Conservation (phyloP, 2,888 invertebrate genomes). For the Cantharis rufa region DNA sequence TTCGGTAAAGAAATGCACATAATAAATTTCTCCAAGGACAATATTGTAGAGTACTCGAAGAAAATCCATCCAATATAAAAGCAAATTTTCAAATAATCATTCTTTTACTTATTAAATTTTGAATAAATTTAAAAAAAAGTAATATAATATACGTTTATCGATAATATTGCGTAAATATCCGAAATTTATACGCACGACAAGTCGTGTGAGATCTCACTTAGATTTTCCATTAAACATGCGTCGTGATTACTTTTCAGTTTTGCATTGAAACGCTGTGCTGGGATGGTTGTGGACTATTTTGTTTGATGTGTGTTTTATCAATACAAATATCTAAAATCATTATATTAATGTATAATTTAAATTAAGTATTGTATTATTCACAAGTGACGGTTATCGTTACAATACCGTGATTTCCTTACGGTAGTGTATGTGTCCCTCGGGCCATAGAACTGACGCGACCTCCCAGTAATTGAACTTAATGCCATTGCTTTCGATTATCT, state of each 20-base stretch:
- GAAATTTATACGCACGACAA: too few species aligned
- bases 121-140: too few species aligned
- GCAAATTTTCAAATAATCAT: too few species aligned
- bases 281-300: neutral
- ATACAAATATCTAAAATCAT: neutral
- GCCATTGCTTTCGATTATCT: conserved; percentile 36
- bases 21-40: too few species aligned
- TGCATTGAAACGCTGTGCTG: neutral
- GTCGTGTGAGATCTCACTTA: neutral
- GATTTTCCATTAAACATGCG: neutral
- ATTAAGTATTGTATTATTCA: neutral
- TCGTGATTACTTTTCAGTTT: neutral
- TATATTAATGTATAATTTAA: neutral
- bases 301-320: neutral
- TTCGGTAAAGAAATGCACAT: too few species aligned
- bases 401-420: conserved; percentile 4
- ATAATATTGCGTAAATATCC: too few species aligned
- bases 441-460: conserved; percentile 34
- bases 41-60: too few species aligned
- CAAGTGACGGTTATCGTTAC: neutral
- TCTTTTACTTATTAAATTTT: too few species aligned
- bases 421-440: conserved; percentile 4
- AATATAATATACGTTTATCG: too few species aligned
- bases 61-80: too few species aligned
- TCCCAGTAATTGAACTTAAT: conserved; percentile 42